Conservation (phyloP, 2,888 invertebrate genomes). For the Aphelenchoides bicaudatus region DNA sequence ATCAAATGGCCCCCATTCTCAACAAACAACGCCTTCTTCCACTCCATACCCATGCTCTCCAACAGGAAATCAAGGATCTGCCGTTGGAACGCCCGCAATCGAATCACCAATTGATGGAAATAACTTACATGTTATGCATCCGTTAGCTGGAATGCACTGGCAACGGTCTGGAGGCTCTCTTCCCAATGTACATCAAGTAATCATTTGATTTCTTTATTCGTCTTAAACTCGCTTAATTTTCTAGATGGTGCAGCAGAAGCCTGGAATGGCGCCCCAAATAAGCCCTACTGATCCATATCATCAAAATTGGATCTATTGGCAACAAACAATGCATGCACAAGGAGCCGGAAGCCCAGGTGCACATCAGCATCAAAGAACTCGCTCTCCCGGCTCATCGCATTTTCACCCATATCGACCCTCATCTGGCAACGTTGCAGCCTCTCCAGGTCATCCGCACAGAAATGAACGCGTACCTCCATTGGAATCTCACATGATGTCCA, state of each 20-base stretch:
- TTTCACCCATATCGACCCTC: slow-evolving; percentile 36
- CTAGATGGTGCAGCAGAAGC: too few species aligned
- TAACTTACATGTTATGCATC: slow-evolving; percentile 24
- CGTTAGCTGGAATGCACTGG: slow-evolving; percentile 31
- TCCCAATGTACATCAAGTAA: slow-evolving; percentile 52
- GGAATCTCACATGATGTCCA: slow-evolving; percentile 22
- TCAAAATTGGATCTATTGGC: slow-evolving; percentile 19
- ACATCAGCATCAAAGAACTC: slow-evolving; percentile 25
- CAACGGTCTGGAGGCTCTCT: slow-evolving; percentile 49
- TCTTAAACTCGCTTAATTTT: too few species aligned
- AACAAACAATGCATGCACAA: background rate
- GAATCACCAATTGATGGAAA: slow-evolving; percentile 19
- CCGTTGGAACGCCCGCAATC: slow-evolving; percentile 31
- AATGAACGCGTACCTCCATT: slow-evolving; percentile 27
- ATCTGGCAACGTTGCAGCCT: slow-evolving; percentile 14
- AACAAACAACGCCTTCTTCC: slow-evolving; percentile 16
- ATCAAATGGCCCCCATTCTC: slow-evolving; percentile 10
- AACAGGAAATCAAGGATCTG: slow-evolving; percentile 6
- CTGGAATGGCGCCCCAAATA: too few species aligned
- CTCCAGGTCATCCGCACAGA: slow-evolving; percentile 16
- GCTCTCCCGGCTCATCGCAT: slow-evolving; percentile 38
- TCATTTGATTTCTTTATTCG: too few species aligned
- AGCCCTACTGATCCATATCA: too few species aligned
- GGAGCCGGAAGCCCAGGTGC: background rate
- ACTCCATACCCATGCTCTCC: slow-evolving; percentile 16